These are phyloP conservation scores for Silurus asotus DNA, from an alignment of 2,113 vertebrate genomes.

Conservation along the genomic window DNA sequence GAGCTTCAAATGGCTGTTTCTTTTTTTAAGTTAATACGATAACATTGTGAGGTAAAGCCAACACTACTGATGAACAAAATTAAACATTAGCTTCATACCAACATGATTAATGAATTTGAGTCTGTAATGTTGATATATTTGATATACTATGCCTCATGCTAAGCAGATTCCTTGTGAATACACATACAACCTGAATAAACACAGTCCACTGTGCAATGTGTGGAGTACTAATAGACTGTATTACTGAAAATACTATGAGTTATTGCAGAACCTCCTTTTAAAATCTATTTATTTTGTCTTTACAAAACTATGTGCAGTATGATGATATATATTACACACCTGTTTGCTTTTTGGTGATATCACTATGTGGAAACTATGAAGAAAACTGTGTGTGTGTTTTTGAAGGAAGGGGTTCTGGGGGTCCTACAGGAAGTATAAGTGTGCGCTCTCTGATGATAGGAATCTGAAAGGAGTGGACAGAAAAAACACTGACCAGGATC, in stretches of 20 bases:
- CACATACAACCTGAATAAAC: not conserved
- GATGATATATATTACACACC: slow-evolving; percentile 12
- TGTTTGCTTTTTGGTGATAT: slow-evolving; percentile 8
- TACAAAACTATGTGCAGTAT: not conserved
- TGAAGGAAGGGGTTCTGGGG: not conserved
- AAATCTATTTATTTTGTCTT: not conserved
- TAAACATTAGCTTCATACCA: not conserved
- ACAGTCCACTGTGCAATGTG: not conserved
- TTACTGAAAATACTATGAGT: not conserved
- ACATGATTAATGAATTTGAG: not conserved
- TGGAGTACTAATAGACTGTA: not conserved
- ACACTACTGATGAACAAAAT: not conserved
- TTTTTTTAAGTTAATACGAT: not conserved
- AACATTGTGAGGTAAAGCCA: not conserved
- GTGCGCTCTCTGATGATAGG: slow-evolving; percentile 24
- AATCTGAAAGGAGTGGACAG: slow-evolving; percentile 40
- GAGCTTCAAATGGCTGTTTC: not conserved
- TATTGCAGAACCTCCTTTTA: not conserved
- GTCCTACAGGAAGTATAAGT: slow-evolving; percentile 43
- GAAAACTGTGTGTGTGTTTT: not conserved
- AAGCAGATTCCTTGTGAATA: not conserved
- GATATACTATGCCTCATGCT: not conserved
- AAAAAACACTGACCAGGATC: slow-evolving; percentile 49
- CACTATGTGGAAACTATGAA: not conserved
- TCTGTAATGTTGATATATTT: not conserved